A percentile compares a stretch with the other conserved stretches of the same genome.
phyloP scores from a whole-genome alignment of 2,797 vertebrate genomes.

The Clarias platycephalus region DNA sequence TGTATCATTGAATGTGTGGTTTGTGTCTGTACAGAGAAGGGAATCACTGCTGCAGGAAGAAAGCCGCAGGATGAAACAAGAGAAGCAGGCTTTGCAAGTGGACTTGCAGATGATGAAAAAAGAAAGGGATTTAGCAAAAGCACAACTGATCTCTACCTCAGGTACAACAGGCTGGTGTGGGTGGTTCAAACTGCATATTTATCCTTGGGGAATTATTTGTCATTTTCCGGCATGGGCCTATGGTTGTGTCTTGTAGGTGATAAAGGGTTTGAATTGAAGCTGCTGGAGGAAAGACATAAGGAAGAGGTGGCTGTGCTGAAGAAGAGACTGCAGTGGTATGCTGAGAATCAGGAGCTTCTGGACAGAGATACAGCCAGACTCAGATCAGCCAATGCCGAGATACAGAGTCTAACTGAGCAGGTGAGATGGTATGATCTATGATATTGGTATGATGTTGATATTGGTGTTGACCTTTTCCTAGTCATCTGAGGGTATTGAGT shows the following conservation, averaged over 20 bases:
- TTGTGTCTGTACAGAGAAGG: conserved; percentile 70
- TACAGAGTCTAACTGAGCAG: conserved; percentile 80
- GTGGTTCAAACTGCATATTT: not conserved
- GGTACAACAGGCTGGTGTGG: not conserved
- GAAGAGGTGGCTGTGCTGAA: conserved; percentile 80
- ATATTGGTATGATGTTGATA: not conserved
- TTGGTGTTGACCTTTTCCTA: not conserved
- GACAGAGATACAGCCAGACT: conserved; percentile 83
- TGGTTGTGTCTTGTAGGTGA: conserved; percentile 70
- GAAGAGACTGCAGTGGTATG: conserved; percentile 86
- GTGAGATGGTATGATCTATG: conserved; percentile 59
- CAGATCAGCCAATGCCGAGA: conserved; percentile 82
- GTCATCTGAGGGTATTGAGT: not conserved
- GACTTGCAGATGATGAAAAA: conserved; percentile 82
- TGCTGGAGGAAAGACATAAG: conserved; percentile 80
- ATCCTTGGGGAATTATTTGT: not conserved
- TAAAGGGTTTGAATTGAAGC: conserved; percentile 76
- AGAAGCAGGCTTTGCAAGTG: conserved; percentile 83
- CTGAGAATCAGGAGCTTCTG: conserved; percentile 89
- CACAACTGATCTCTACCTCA: conserved; percentile 45
- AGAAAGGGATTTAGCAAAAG: conserved; percentile 80
- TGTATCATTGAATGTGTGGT: not conserved
- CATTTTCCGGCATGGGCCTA: not conserved
- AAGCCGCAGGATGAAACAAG: conserved; percentile 77
- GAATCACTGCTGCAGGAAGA: conserved; percentile 79